Percentiles rank a stretch among this genome's conserved stretches.
Evolutionary conservation across 2,797 vertebrate species (phyloP).

Genomic region (Arnoldichthys spilopterus): DNA sequence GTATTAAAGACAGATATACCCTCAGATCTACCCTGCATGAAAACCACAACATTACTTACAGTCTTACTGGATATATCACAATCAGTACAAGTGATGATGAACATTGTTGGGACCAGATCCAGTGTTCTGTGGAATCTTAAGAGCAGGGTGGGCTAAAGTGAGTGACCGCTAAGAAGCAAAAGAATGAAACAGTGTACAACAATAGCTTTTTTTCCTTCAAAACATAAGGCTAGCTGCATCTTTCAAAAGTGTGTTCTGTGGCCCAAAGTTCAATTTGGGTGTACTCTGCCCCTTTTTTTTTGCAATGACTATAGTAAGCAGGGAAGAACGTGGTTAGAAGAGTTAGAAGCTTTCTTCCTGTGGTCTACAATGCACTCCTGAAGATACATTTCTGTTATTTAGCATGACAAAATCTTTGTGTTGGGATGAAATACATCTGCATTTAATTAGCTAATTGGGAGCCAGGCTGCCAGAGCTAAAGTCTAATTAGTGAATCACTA

Average conservation of each 20-base stretch:
- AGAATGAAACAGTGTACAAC: no score
- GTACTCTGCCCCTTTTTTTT: background rate
- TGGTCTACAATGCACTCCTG: no score
- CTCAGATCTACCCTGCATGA: no score
- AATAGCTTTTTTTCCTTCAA: background rate
- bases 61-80: no score
- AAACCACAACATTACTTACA: no score
- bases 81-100: no score
- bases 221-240: background rate
- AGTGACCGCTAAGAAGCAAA: no score
- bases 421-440: background rate
- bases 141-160: no score
- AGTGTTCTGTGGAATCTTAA: no score
- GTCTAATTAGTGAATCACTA: conserved; percentile 23
- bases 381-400: background rate
- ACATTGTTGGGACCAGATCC: no score
- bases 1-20: no score
- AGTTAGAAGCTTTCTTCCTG: no score
- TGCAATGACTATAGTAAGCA: background rate
- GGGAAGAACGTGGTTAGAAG: background rate
- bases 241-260: background rate
- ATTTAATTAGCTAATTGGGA: conserved; percentile 19
- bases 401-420: background rate
- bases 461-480: background rate
- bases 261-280: background rate